Percentiles rank a stretch among this genome's conserved stretches.
These are phyloP conservation scores for Auanema freiburgensis DNA, from an alignment of 2,888 invertebrate genomes.

Conservation along the genomic window DNA sequence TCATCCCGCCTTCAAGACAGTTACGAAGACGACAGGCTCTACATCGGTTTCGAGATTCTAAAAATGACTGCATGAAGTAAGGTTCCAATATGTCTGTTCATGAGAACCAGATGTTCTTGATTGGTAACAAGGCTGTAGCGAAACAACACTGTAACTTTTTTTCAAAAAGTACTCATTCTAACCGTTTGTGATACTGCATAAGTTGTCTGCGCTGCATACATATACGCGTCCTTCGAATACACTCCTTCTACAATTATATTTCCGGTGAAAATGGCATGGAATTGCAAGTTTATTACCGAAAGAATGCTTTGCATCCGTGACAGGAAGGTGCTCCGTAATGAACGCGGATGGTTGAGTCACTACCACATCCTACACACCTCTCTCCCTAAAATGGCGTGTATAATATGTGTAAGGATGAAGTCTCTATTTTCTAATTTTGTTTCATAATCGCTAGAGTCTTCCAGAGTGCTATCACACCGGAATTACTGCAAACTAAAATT, in stretches of 20 bases:
- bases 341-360: conserved; percentile 45
- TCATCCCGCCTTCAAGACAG: conserved; percentile 53
- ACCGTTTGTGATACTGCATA: conserved; percentile 48
- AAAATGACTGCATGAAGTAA: conserved; percentile 1
- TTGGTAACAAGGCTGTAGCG: background rate
- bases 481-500: too few relatives aligned
- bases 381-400: conserved; percentile 36
- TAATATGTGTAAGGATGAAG: too few relatives aligned
- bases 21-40: conserved; percentile 52
- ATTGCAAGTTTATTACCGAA: conserved; percentile 19
- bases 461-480: too few relatives aligned
- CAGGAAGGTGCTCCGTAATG: conserved; percentile 54
- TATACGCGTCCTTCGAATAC: conserved; percentile 50
- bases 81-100: background rate
- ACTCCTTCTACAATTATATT: conserved; percentile 25
- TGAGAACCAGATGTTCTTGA: background rate
- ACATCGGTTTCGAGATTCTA: conserved; percentile 52
- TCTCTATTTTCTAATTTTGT: too few relatives aligned
- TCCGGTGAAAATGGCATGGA: background rate
- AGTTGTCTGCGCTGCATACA: conserved; percentile 38
- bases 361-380: conserved; percentile 48
- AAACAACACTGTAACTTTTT: too few relatives aligned
- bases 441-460: too few relatives aligned
- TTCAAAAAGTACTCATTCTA: background rate
- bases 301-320: conserved; percentile 54